Conservation (phyloP, 2,888 invertebrate genomes). For the Kuschelorhynchus macadamiae region DNA sequence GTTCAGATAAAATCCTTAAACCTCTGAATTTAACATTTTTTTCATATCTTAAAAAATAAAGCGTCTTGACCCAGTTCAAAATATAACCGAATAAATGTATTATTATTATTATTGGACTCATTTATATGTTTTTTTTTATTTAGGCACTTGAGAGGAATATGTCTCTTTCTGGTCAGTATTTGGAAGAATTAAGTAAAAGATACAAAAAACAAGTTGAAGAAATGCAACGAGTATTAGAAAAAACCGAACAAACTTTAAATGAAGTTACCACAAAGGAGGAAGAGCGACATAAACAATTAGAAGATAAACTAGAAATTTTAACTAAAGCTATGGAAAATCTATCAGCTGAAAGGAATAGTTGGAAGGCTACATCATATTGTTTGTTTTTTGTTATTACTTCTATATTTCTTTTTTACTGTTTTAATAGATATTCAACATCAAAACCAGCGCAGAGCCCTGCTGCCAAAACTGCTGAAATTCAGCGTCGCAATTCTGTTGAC, state of each 20-base stretch:
- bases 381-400: constrained; percentile 70
- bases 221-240: constrained; percentile 87
- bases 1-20: no score
- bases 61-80: no score
- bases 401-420: constrained; percentile 59
- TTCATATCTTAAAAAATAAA: no score
- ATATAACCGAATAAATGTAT: no score
- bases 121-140: no score
- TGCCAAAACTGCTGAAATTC: constrained; percentile 65
- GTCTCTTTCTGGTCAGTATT: constrained; percentile 95
- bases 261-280: constrained; percentile 85
- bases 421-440: constrained; percentile 32
- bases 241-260: constrained; percentile 80
- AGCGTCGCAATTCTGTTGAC: constrained; percentile 77
- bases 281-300: constrained; percentile 74
- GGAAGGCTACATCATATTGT: constrained; percentile 73
- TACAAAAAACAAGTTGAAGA: constrained; percentile 98
- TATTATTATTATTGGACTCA: no score
- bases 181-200: constrained; percentile 94
- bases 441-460: constrained; percentile 29
- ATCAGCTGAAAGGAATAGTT: constrained; percentile 76
- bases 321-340: constrained; percentile 74
- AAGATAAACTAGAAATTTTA: constrained; percentile 77
- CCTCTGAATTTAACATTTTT: no score
- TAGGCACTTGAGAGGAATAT: constrained; percentile 95